Conservation (phyloP, 2,888 invertebrate species). For the Apamea monoglypha region DNA sequence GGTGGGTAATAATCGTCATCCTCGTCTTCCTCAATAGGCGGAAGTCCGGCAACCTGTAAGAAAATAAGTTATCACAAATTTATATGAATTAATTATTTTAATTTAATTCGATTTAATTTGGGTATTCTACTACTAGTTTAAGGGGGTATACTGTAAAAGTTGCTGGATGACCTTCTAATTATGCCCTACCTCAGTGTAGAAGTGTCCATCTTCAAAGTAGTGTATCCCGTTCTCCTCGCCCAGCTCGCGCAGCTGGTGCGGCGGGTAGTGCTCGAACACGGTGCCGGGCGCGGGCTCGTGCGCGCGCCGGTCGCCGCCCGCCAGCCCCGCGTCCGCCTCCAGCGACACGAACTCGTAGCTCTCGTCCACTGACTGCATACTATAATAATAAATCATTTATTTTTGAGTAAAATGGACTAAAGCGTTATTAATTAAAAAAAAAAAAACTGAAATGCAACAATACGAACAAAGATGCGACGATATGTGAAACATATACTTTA, state of each 20-base stretch:
- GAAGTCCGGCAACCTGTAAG: constrained; percentile 92
- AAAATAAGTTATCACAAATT: constrained; percentile 4
- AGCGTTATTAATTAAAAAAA: background rate
- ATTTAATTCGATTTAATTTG: background rate
- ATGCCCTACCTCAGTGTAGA: constrained; percentile 95
- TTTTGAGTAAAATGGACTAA: background rate
- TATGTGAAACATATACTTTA: background rate
- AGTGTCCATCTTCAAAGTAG: constrained; percentile 97
- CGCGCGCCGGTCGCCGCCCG: constrained; percentile 78
- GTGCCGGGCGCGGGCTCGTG: constrained; percentile 33
- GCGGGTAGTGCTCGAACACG: constrained; percentile 90
- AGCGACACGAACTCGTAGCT: constrained; percentile 88
- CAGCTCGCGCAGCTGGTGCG: constrained; percentile 92
- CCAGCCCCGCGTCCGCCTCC: constrained; percentile 81
- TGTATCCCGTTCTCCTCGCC: constrained; percentile 96
- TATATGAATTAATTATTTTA: background rate
- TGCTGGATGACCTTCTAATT: background rate
- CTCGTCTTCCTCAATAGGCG: constrained; percentile 94
- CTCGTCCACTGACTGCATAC: constrained; percentile 89
- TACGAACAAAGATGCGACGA: background rate
- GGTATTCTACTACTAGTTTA: background rate
- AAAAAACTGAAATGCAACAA: background rate
- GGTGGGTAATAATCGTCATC: constrained; percentile 93
- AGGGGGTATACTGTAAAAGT: background rate
- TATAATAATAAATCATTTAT: background rate